Evolutionary conservation across 2,797 vertebrate species (phyloP), one percentile per base, ranked within the genome.

Genomic region (Platyrinchus mystaceus): DNA sequence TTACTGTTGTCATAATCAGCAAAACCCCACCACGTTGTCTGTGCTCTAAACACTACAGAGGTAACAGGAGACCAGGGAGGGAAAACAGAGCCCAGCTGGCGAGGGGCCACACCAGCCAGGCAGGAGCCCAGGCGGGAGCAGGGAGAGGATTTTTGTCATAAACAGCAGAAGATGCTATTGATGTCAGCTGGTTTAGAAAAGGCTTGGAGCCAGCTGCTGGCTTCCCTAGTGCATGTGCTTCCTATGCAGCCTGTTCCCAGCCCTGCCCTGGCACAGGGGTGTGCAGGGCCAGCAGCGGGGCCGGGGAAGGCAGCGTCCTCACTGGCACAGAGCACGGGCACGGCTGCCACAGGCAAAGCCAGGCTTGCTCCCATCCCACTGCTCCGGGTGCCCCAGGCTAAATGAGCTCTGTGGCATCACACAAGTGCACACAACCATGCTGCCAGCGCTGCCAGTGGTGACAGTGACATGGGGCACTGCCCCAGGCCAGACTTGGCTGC

Each of bases 251-350:
- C 39, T 0, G 0, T 13, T 22, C 52, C 32, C 75, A 86, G 12
- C 37, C 37, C 49, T 77, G 67, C 12, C 46, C n/a, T 1, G 3
- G 67, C 46, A 7, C 32, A 13, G 77, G 1, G 0, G 7, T 2
- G 52, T 9, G 71, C 28, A 0, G 4, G n/a, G 53, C 15, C 2
- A 1, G 83, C 5, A 2, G 16, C 1, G 3, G 39, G 28, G 37
- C 34, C 1, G 3, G 49, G 43, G 10, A 14, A 26, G 7, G 53
- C 50, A 10, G 14, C 2, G 5, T 19, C 37, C 68, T 9, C 4
- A 0, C 10, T 0, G 2, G 36, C 21, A 23, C 1, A 0, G 13
- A 15, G 7, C 2, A 0, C 5, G 30, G 69, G 46, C 83, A 90
- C 0, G 0, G 74, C 70, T 44, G 50, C 43, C 67, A 10, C 0